Base-by-base conservation (phyloP, 1,140 invertebrate species). In the Oedothorax gibbosus region DNA sequence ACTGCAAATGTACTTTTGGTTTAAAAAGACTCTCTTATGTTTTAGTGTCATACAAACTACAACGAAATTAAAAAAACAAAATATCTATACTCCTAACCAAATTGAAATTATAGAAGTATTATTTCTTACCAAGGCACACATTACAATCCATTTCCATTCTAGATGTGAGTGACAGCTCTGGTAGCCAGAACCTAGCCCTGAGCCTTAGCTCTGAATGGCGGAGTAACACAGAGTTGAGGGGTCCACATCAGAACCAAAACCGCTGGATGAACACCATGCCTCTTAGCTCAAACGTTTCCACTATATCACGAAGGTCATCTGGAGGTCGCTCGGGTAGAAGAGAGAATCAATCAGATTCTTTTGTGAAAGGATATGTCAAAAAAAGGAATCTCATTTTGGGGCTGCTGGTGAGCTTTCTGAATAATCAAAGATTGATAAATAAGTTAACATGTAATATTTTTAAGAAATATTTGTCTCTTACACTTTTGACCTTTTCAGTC, bases 371-470 rank as follows among this genome's bases (percentile, higher is more conserved):
- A 88, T 99, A 99, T 89, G 94, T 98, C 64, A 95, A 95, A 89
- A 99, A 98, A 88, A 91, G 98, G 78, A 98, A 97, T 90, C 92
- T 99, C 6, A 98, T 99, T 87, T 90, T 99, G 14, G 95, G 98
- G 88, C 91, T 99, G 53, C 90, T 99, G 90, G 91, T 92, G 87
- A 89, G 88, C 86, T n/a, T 18, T 4, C 6, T 84, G 14, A 57
- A 15, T 51, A 35, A 35, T 35, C 35, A 35, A 35, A 2, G 35
- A 35, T 35, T 1, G 35, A 35, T 35, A 35, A 35, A 35, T 35
- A 35, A 35, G 35, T 35, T 35, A 35, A 35, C 35, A 35, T 35
- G 1, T 35, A 35, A 35, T 35, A 35, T 35, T 35, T 35, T 35
- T 1, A 35, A 35, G 35, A 35, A 35, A 35, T 35, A 35, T 35